phyloP scores from a whole-genome alignment of 2,797 vertebrate genomes.

The Brotula barbata region DNA sequence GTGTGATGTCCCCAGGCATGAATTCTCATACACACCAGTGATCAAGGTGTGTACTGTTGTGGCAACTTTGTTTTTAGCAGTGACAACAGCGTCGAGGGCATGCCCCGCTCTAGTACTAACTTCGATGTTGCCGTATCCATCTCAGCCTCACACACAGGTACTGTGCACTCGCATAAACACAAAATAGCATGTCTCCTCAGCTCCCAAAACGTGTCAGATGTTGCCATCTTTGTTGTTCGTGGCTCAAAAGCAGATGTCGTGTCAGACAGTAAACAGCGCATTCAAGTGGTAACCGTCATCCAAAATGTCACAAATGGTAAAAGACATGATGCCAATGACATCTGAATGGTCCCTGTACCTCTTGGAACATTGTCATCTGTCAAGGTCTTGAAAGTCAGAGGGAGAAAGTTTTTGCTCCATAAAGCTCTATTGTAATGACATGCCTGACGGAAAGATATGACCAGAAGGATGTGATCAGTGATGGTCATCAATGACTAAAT shows the following conservation, averaged over 20 bases:
- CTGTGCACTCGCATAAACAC: conserved; percentile 4
- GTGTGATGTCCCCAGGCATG: conserved; percentile 37
- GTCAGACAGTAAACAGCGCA: conserved; percentile 31
- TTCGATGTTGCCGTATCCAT: conserved; percentile 32
- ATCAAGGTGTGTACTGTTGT: conserved; percentile 60
- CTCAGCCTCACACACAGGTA: conserved; percentile 40
- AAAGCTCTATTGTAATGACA: conserved; percentile 75
- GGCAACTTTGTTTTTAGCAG: conserved; percentile 40
- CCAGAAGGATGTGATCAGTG: conserved; percentile 72
- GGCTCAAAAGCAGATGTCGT: conserved; percentile 43
- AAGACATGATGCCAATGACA: conserved; percentile 51
- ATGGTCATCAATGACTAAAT: conserved; percentile 78
- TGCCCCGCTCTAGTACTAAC: conserved; percentile 47
- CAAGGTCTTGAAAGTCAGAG: conserved; percentile 67
- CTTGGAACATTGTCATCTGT: conserved; percentile 49
- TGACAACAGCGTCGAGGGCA: conserved; percentile 59
- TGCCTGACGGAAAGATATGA: conserved; percentile 68
- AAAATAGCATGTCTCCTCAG: conserved; percentile 25
- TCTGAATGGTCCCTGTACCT: conserved; percentile 28
- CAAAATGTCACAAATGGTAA: conserved; percentile 43
- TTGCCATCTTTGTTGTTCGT: conserved; percentile 47
- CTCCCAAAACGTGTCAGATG: conserved; percentile 32
- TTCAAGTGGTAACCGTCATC: conserved; percentile 24
- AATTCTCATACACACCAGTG: conserved; percentile 49
- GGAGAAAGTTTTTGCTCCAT: conserved; percentile 55